phyloP scores from a whole-genome alignment of 1,140 invertebrate genomes.

The Muscidifurax raptorellus region DNA sequence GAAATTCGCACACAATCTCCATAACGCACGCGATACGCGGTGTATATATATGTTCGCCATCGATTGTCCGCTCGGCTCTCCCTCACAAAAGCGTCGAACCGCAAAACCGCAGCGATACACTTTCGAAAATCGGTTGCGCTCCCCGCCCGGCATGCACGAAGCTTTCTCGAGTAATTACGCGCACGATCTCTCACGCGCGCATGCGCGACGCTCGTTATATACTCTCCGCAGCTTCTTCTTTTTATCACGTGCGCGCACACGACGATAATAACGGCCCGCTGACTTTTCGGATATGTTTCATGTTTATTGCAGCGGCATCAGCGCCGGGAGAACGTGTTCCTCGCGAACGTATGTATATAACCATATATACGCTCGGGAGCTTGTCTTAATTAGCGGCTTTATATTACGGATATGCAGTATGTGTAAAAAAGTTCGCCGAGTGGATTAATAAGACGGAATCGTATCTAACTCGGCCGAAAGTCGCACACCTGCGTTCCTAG shows the following conservation, averaged over 20 bases:
- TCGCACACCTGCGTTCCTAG: neutral
- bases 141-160: neutral
- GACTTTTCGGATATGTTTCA: neutral
- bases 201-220: neutral
- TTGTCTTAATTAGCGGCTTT: neutral
- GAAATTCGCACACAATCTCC: neutral
- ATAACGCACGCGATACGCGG: neutral
- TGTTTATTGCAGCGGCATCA: too few relatives aligned
- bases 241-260: neutral
- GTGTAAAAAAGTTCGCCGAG: neutral
- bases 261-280: slow-evolving; percentile 31
- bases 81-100: slow-evolving; percentile 21
- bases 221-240: neutral
- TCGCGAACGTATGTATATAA: neutral
- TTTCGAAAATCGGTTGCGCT: slow-evolving; percentile 25
- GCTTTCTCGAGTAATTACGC: slow-evolving; percentile 22
- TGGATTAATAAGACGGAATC: too few relatives aligned
- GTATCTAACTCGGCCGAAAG: too few relatives aligned
- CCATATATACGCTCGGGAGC: too few relatives aligned
- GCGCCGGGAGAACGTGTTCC: too few relatives aligned
- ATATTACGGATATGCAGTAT: neutral
- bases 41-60: slow-evolving; percentile 6
- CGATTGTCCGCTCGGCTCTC: slow-evolving; percentile 25
- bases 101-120: slow-evolving; percentile 25
- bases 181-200: slow-evolving; percentile 19